These are phyloP conservation scores for Campaea margaritaria DNA, from an alignment of 2,888 invertebrate genomes.

Conservation along the genomic window DNA sequence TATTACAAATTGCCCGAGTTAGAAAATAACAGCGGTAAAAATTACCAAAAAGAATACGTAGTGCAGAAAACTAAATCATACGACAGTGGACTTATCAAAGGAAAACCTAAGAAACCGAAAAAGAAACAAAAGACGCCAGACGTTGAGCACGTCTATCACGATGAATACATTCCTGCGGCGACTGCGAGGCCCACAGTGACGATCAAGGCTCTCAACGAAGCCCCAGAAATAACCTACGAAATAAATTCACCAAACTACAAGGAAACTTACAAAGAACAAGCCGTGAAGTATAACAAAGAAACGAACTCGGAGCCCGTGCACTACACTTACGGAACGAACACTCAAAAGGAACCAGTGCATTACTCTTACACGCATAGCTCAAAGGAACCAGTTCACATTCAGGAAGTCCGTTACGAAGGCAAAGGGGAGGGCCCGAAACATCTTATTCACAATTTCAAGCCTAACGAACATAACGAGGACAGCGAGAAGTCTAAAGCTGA, in stretches of 20 bases:
- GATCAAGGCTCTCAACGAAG: slow-evolving; percentile 57
- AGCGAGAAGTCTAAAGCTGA: slow-evolving; percentile 40
- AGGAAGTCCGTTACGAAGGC: slow-evolving; percentile 59
- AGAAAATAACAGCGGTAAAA: slow-evolving; percentile 55
- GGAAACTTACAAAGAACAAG: slow-evolving; percentile 72
- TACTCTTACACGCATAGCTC: slow-evolving; percentile 63
- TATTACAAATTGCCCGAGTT: slow-evolving; percentile 64
- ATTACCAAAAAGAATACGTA: slow-evolving; percentile 63
- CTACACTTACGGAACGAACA: slow-evolving; percentile 65
- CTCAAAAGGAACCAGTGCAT: slow-evolving; percentile 63
- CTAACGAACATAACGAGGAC: slow-evolving; percentile 50
- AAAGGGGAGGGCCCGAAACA: slow-evolving; percentile 62
- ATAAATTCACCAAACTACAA: slow-evolving; percentile 73
- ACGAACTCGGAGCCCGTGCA: slow-evolving; percentile 67
- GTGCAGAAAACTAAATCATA: slow-evolving; percentile 66
- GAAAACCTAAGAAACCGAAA: slow-evolving; percentile 58
- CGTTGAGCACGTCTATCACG: slow-evolving; percentile 53
- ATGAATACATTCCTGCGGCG: slow-evolving; percentile 45
- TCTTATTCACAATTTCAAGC: slow-evolving; percentile 60
- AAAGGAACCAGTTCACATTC: slow-evolving; percentile 59
- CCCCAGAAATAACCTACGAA: slow-evolving; percentile 71
- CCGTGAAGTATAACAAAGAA: slow-evolving; percentile 71
- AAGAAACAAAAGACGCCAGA: slow-evolving; percentile 61
- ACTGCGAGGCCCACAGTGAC: slow-evolving; percentile 56
- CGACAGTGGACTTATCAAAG: slow-evolving; percentile 55